Percentiles rank a stretch among this genome's conserved stretches.
phyloP scores from a whole-genome alignment of 1,140 invertebrate genomes.

The Drosophila nasuta region DNA sequence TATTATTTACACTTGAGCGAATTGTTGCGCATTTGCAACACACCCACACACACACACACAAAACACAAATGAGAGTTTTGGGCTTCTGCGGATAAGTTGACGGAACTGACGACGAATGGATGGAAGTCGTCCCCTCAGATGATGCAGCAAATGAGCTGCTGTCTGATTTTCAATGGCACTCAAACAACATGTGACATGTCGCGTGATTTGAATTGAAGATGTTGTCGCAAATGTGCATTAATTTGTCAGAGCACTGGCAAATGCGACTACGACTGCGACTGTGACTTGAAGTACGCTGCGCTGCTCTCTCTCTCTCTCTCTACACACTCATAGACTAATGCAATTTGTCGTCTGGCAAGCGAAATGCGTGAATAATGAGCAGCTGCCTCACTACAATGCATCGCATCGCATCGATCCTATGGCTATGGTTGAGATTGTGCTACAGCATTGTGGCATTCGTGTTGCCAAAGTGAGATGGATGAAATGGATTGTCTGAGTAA shows the following conservation, averaged over 20 bases:
- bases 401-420: background rate
- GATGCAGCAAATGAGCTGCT: slow-evolving; percentile 68
- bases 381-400: background rate
- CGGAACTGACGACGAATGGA: slow-evolving; percentile 22
- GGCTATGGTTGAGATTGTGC: background rate
- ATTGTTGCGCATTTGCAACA: slow-evolving; percentile 81
- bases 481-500: slow-evolving; percentile 20
- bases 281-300: slow-evolving; percentile 13
- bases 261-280: slow-evolving; percentile 29
- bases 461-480: slow-evolving; percentile 25
- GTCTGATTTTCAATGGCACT: slow-evolving; percentile 72
- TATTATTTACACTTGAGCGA: slow-evolving; percentile 82
- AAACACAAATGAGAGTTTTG: slow-evolving; percentile 60
- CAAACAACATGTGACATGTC: slow-evolving; percentile 60
- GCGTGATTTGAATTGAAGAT: slow-evolving; percentile 79
- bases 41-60: too few species aligned
- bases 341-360: slow-evolving; percentile 62
- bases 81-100: slow-evolving; percentile 24
- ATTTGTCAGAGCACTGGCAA: slow-evolving; percentile 67
- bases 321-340: slow-evolving; percentile 26
- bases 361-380: slow-evolving; percentile 71
- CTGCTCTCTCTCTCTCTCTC: background rate
- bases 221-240: slow-evolving; percentile 72
- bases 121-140: slow-evolving; percentile 16
- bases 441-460: slow-evolving; percentile 11